Evolutionary conservation across 2,797 vertebrate species (phyloP).

Genomic region (Ispidina lecontei): DNA sequence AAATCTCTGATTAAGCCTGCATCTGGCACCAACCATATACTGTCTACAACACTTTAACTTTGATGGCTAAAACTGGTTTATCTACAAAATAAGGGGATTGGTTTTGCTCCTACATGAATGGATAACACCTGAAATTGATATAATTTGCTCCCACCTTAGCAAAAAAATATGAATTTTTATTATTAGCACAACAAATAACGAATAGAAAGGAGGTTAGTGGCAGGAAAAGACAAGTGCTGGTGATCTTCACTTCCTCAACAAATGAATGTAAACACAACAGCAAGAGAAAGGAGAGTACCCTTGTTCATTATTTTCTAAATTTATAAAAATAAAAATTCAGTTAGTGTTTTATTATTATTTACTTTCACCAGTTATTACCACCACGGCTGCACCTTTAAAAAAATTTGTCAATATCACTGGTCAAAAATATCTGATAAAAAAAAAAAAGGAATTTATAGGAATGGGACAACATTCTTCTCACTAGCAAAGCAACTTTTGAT

Average conservation of each 20-base stretch:
- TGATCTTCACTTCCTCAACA: neutral
- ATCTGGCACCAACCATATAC: neutral
- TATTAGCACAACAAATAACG: neutral
- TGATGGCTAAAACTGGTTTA: neutral
- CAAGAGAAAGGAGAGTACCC: neutral
- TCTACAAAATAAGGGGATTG: neutral
- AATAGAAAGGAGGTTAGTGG: neutral
- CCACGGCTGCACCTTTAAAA: accelerated
- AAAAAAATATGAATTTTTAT: neutral
- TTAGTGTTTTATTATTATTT: neutral
- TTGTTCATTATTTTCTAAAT: neutral
- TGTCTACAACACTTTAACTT: neutral
- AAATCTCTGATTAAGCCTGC: neutral
- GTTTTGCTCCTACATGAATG: neutral
- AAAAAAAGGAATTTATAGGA: neutral
- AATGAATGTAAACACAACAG: neutral
- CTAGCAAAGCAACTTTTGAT: neutral
- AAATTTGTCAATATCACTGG: neutral
- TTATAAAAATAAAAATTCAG: neutral
- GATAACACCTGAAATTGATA: neutral
- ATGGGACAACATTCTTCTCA: neutral
- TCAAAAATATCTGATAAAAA: neutral
- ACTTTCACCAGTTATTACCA: neutral
- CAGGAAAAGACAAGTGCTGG: neutral
- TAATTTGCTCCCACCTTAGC: neutral